A percentile compares a stretch with the other conserved stretches of the same genome.
Conservation (phyloP, 2,113 vertebrate species). For the Centropristis striata region DNA sequence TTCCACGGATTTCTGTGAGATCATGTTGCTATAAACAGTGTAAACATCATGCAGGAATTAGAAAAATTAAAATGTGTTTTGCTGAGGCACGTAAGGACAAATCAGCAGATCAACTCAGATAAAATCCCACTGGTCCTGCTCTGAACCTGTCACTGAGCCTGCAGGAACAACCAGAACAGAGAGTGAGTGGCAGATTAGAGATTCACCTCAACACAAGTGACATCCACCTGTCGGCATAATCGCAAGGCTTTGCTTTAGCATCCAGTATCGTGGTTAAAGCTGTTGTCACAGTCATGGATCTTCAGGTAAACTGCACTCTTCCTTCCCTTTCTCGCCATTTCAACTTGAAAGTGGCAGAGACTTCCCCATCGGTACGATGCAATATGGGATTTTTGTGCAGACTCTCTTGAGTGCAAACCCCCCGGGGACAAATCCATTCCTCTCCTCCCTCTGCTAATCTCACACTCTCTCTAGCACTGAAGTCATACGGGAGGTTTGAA, state of each 20-base stretch:
- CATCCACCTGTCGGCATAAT: slow-evolving; percentile 12
- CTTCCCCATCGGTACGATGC: background rate
- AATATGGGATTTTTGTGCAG: slow-evolving; percentile 35
- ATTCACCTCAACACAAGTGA: slow-evolving; percentile 30
- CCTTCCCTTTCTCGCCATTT: slow-evolving; percentile 18
- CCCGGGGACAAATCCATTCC: slow-evolving; percentile 2
- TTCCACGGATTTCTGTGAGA: too few species aligned
- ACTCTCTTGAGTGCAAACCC: slow-evolving; percentile 44
- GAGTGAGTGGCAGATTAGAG: slow-evolving; percentile 40
- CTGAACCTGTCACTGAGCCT: slow-evolving; percentile 36
- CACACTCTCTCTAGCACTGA: slow-evolving; percentile 6
- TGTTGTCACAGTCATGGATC: slow-evolving; percentile 2
- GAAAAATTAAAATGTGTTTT: slow-evolving; percentile 5
- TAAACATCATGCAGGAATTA: background rate
- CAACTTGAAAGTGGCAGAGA: slow-evolving; percentile 30
- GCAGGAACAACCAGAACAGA: slow-evolving; percentile 7
- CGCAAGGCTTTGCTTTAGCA: background rate
- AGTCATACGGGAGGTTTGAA: slow-evolving; percentile 4
- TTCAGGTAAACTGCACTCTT: slow-evolving; percentile 4
- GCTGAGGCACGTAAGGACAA: slow-evolving; percentile 28
- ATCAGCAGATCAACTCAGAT: background rate
- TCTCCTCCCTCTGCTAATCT: slow-evolving; percentile 6
- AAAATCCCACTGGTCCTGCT: slow-evolving; percentile 4
- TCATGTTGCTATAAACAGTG: too few species aligned
- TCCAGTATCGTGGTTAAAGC: background rate